These are phyloP conservation scores for Nomada ferruginata DNA, from an alignment of 2,888 invertebrate genomes.

Conservation along the genomic window DNA sequence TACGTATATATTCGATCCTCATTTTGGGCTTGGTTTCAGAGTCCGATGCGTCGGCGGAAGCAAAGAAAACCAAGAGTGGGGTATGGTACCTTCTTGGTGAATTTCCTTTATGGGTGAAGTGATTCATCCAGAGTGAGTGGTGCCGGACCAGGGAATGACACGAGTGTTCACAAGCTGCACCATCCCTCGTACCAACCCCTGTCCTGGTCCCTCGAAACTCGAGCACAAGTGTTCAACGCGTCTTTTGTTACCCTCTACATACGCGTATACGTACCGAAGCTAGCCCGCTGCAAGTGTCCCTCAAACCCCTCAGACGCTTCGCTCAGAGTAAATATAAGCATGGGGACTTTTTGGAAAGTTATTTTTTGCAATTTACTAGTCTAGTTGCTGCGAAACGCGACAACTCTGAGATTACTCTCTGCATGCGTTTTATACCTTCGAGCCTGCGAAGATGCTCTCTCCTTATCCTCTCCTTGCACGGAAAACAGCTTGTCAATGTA, in stretches of 20 bases:
- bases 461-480: no score
- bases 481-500: no score
- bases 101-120: slow-evolving; percentile 61
- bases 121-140: slow-evolving; percentile 78
- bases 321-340: slow-evolving; percentile 26
- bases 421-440: no score
- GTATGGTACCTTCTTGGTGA: slow-evolving; percentile 54
- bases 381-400: no score
- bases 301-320: slow-evolving; percentile 43
- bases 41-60: not conserved
- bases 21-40: not conserved
- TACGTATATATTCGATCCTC: not conserved
- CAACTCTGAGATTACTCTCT: no score
- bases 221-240: slow-evolving; percentile 71
- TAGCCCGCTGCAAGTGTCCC: slow-evolving; percentile 76
- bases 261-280: slow-evolving; percentile 48
- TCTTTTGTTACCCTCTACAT: slow-evolving; percentile 62
- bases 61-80: slow-evolving; percentile 41
- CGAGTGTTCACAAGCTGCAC: slow-evolving; percentile 82
- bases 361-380: not conserved
- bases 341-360: not conserved
- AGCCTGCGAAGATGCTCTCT: no score
- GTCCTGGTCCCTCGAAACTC: slow-evolving; percentile 70
- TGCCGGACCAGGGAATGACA: slow-evolving; percentile 81
- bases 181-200: slow-evolving; percentile 71